These are phyloP conservation scores for Spheniscus humboldti DNA, from an alignment of 2,797 vertebrate genomes.

Conservation along the genomic window DNA sequence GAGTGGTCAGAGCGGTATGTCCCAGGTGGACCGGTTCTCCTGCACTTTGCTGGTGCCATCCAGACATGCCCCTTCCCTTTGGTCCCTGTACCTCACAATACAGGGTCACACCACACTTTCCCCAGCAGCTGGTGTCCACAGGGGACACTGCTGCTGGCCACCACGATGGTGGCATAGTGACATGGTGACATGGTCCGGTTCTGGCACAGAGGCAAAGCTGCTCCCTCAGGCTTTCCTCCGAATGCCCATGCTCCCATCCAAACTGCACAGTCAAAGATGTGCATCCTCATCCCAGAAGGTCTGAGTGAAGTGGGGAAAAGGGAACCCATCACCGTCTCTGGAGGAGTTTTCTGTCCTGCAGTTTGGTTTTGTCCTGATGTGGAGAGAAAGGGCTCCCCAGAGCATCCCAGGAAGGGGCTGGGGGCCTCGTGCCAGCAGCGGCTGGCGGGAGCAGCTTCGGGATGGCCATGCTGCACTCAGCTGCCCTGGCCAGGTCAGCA, in stretches of 20 bases:
- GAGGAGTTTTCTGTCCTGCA: background rate
- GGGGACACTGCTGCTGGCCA: background rate
- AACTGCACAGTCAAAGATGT: rapidly evolving
- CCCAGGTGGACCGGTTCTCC: background rate
- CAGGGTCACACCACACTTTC: background rate
- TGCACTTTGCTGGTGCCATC: background rate
- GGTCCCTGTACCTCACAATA: background rate
- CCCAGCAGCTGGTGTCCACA: rapidly evolving
- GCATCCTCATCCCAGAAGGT: background rate
- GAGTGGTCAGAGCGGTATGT: background rate
- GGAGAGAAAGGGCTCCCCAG: background rate
- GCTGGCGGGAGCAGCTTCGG: background rate
- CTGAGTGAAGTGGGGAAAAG: background rate
- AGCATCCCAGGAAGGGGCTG: rapidly evolving
- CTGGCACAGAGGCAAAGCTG: background rate
- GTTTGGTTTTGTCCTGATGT: background rate
- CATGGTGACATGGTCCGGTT: background rate
- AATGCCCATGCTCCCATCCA: background rate
- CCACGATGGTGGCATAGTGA: background rate
- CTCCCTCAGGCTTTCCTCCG: background rate
- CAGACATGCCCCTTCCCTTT: background rate
- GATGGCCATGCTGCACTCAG: background rate
- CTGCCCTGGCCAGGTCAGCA: background rate
- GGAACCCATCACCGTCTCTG: background rate
- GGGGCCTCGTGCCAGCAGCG: rapidly evolving